These are phyloP conservation scores for Progne subis DNA, from an alignment of 2,113 vertebrate species.

Conservation along the genomic window DNA sequence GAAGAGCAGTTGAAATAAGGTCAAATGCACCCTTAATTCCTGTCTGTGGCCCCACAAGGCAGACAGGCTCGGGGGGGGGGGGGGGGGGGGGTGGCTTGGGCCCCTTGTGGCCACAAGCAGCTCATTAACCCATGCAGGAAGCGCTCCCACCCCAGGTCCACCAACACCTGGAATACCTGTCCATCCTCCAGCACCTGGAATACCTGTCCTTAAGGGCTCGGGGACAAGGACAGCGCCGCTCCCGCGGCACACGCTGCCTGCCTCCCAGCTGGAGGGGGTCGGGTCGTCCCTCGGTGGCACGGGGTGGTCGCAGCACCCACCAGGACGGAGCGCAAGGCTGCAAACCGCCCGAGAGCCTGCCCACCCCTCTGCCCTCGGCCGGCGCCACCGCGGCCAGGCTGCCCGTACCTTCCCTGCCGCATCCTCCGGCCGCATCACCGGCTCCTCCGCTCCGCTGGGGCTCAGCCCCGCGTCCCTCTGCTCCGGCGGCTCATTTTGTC, in stretches of 20 bases:
- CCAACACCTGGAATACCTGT: neutral
- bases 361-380: neutral
- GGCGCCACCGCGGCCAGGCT: accelerated
- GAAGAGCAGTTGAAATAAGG: neutral
- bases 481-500: neutral
- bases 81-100: neutral
- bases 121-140: neutral
- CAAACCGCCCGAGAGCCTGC: accelerated
- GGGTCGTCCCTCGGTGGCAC: accelerated
- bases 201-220: neutral
- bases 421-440: neutral
- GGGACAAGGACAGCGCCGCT: neutral
- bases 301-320: neutral
- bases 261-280: accelerated
- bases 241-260: accelerated
- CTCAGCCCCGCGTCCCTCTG: neutral
- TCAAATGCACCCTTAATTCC: neutral
- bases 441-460: too few species aligned
- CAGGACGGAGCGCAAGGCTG: neutral
- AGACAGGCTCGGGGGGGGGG: neutral
- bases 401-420: conserved; percentile 23
- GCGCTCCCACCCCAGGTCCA: neutral
- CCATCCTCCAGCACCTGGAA: neutral
- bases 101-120: neutral
- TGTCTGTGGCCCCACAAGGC: too few species aligned